Base-by-base conservation (phyloP, 2,113 vertebrate genomes). In the Amblyopsis rosae region DNA sequence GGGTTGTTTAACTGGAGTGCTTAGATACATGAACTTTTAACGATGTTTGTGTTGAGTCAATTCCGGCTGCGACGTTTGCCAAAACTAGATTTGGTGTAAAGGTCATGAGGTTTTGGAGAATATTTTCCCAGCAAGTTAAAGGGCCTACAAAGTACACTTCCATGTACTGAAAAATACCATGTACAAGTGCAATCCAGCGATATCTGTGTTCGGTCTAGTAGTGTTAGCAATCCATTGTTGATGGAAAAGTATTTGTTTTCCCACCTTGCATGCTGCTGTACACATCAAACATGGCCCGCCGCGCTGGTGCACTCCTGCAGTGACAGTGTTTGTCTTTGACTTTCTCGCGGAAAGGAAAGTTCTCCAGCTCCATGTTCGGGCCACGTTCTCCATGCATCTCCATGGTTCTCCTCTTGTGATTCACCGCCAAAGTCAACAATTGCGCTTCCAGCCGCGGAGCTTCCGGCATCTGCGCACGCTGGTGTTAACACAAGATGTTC, bases 401-500 rank as follows among this genome's bases (percentile, higher is more conserved):
- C 26, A 26, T 26, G 41, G 45, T 69, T 78, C 81, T 70, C 75
- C 69, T 87, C 76, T 79, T 85, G 80, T 85, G 82, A 86, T 78
- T 83, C 19, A 26, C 73, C 76, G 89, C 89, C 91, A 91, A 91
- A 87, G 73, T 85, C 88, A 91, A 91, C 63, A 88, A 82, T 84
- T 90, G 81, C 62, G 79, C 83, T 91, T 88, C 87, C 85, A 81
- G 80, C 77, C 83, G 26, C 67, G 74, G 81, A 3, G 78, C 85
- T 89, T 90, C 91, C 82, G 80, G 87, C 85, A 90, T 90, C 81
- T 87, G 85, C 86, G 83, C 82, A 88, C 84, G 73, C 84, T 86
- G 63, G 69, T 91, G 88, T 91, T 90, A 88, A 88, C 85, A 89
- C 88, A 92, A 87, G 86, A 91, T 88, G 88, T 92, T 89, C 80